These are phyloP conservation scores for Xenopus petersii DNA, from an alignment of 2,797 vertebrate genomes.

Conservation along the genomic window DNA sequence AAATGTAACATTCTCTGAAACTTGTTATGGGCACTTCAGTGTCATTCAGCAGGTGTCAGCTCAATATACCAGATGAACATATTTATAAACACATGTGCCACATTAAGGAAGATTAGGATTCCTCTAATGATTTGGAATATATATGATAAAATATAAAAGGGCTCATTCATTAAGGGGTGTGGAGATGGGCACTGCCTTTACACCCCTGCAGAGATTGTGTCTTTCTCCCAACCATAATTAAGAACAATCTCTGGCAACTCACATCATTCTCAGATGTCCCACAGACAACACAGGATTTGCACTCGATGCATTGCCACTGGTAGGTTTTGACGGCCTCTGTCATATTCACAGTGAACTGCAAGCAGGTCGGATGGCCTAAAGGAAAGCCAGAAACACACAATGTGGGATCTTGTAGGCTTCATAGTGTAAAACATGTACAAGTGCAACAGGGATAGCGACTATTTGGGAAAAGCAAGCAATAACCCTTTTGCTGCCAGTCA, in stretches of 20 bases:
- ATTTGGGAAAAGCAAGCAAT: constrained; percentile 59
- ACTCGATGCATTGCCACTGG: constrained; percentile 99
- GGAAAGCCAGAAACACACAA: constrained; percentile 51
- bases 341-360: constrained; percentile 98
- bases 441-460: constrained; percentile 62
- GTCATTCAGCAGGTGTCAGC: no score
- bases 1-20: no score
- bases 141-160: no score
- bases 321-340: constrained; percentile 94
- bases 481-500: constrained; percentile 62
- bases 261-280: constrained; percentile 98
- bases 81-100: no score
- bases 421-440: constrained; percentile 58
- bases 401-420: not conserved
- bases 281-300: constrained; percentile 97
- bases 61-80: no score
- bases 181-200: no score
- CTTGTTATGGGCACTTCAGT: no score
- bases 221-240: no score
- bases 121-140: no score
- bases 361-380: constrained; percentile 93
- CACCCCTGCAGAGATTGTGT: no score
- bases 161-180: no score
- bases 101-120: no score
- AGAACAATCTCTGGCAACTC: constrained; percentile 54